Evolutionary conservation across 2,888 invertebrate genomes (phyloP), one percentile per base, ranked within the genome.

Genomic region (Hirtodrosophila trivittata): DNA sequence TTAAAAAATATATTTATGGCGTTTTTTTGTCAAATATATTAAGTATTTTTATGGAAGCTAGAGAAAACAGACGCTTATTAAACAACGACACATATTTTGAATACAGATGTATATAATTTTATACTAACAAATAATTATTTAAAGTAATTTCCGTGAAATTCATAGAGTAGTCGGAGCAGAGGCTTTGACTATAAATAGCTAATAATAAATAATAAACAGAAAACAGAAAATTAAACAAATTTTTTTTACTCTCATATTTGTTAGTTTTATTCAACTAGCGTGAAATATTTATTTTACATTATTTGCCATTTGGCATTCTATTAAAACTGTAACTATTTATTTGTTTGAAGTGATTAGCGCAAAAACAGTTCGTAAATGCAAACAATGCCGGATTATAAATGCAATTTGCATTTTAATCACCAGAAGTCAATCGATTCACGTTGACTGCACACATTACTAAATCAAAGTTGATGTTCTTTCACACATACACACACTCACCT

Each of bases 1-100:
- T 68, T 59, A 50, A 50, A 58, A 64, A 58, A 54, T 39, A 55
- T 71, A 71, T 71, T 71, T 71, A 71, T 72, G 32, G 54, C 67
- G 18, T 3, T 56, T 45, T 33, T 62, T 12, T 28, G 38, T n/a
- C n/a, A n/a, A n/a, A n/a, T n/a, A n/a, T n/a, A n/a, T n/a, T n/a
- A n/a, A n/a, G n/a, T n/a, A n/a, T n/a, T n/a, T n/a, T n/a, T n/a
- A n/a, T n/a, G n/a, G n/a, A n/a, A n/a, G n/a, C n/a, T n/a, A n/a
- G n/a, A n/a, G n/a, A n/a, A n/a, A n/a, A n/a, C n/a, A n/a, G n/a
- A n/a, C n/a, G n/a, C n/a, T n/a, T n/a, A n/a, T n/a, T n/a, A n/a
- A n/a, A n/a, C n/a, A n/a, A n/a, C n/a, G n/a, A n/a, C n/a, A n/a
- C n/a, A n/a, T n/a, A n/a, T n/a, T n/a, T n/a, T n/a, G n/a, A n/a